These are phyloP conservation scores for Drosophila anomelani DNA, from an alignment of 2,888 invertebrate genomes.

Conservation along the genomic window DNA sequence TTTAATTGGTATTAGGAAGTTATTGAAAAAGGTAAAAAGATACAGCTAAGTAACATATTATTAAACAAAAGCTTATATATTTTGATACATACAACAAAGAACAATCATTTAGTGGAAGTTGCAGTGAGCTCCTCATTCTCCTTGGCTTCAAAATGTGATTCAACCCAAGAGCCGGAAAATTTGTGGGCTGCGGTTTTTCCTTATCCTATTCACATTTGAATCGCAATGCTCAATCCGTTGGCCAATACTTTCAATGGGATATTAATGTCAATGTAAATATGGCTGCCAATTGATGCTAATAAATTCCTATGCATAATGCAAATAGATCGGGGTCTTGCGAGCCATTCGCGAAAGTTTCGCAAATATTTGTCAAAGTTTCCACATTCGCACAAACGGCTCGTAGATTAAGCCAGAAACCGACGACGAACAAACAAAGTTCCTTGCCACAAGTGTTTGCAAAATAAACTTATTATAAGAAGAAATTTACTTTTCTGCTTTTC, in stretches of 20 bases:
- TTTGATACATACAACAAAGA: not conserved
- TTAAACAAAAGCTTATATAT: not conserved
- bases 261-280: constrained; percentile 65
- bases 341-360: constrained; percentile 65
- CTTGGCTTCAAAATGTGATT: constrained; percentile 10
- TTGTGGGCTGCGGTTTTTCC: constrained; percentile 47
- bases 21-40: too few relatives aligned
- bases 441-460: constrained; percentile 82
- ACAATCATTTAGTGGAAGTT: not conserved
- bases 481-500: constrained; percentile 70
- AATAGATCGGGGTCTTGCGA: constrained; percentile 60
- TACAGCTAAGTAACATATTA: not conserved
- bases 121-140: not conserved
- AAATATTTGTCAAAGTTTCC: constrained; percentile 82
- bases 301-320: constrained; percentile 79
- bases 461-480: constrained; percentile 81
- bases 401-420: constrained; percentile 72
- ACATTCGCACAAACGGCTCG: constrained; percentile 81
- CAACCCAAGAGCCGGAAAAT: constrained; percentile 21
- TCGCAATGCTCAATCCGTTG: constrained; percentile 24
- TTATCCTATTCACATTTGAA: constrained; percentile 39
- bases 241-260: constrained; percentile 37
- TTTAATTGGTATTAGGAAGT: too few relatives aligned
- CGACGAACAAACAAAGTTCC: constrained; percentile 77
- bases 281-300: constrained; percentile 67